Percentiles rank a stretch among this genome's conserved stretches.
phyloP scores from a whole-genome alignment of 2,797 vertebrate species.

The Geotrypetes seraphini region DNA sequence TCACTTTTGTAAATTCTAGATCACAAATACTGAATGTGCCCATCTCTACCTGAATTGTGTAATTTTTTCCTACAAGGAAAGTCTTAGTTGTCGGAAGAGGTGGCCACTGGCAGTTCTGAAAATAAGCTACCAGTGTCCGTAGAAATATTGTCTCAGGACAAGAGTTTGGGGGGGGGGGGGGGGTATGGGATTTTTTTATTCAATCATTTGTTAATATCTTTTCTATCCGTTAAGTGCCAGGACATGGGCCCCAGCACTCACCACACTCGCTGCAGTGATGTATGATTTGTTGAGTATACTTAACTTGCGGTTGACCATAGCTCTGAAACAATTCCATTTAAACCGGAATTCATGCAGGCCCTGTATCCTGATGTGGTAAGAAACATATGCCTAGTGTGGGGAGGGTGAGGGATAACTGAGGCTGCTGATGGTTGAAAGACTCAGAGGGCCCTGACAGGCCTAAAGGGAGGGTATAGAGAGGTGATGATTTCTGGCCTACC shows the following conservation, averaged over 20 bases:
- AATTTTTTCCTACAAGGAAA: too few species aligned
- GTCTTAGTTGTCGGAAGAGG: too few species aligned
- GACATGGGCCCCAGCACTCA: constrained; percentile 28
- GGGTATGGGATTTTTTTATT: neutral
- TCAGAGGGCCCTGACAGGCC: constrained; percentile 15
- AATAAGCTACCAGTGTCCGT: too few species aligned
- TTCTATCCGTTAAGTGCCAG: constrained; percentile 66
- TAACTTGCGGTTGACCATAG: constrained; percentile 84
- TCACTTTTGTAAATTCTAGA: too few species aligned
- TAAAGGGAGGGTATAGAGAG: constrained; percentile 3
- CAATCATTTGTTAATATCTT: constrained; percentile 9
- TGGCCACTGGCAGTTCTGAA: too few species aligned
- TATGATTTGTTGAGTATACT: constrained; percentile 72
- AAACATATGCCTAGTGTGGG: constrained; percentile 27
- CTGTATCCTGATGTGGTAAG: constrained; percentile 99
- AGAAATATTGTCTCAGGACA: neutral
- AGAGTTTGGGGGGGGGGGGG: neutral
- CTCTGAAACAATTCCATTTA: constrained; percentile 83
- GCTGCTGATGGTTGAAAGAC: constrained; percentile 27
- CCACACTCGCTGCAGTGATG: constrained; percentile 48
- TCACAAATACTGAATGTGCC: too few species aligned
- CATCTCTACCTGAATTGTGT: too few species aligned
- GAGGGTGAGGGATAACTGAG: constrained; percentile 29
- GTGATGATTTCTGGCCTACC: constrained; percentile 6
- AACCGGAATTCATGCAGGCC: constrained; percentile 93